Base-by-base conservation (phyloP, 1,140 invertebrate genomes). In the Calycopis cecrops region DNA sequence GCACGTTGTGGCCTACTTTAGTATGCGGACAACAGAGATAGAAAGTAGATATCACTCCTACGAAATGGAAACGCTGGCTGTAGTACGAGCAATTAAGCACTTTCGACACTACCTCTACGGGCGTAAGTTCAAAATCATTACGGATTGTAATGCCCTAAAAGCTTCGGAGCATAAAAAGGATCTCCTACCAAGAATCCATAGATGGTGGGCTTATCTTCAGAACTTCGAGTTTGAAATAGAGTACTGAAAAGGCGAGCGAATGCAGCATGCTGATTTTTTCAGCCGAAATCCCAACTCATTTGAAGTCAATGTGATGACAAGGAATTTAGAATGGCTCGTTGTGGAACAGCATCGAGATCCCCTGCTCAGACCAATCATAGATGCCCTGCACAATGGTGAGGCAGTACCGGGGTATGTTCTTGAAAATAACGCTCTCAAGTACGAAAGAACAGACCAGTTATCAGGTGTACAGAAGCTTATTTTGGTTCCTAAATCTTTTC, bases 31-130 rank as follows among this genome's bases (percentile, higher is more conserved):
- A 3, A 6, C 21, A 28, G 2, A 28, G 21, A n/a, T n/a, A n/a
- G n/a, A n/a, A n/a, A n/a, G n/a, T n/a, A n/a, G n/a, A n/a, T n/a
- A n/a, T n/a, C n/a, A n/a, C n/a, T n/a, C n/a, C n/a, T n/a, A n/a
- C n/a, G n/a, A n/a, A n/a, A 3, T 85, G 18, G 88, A 90, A 71
- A 82, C 80, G 0, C 28, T 61, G 4, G 62, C 62, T 0, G 55
- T 65, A 0, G 59, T 65, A 1, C 4, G 59, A 1, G 58, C 62
- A 1, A 52, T 64, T 0, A 64, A 64, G 10, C 58, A 64, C 12
- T 64, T 64, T 35, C 52, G 56, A 0, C 60, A 62, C 57, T 66
- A n/a, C n/a, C n/a, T n/a, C n/a, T n/a, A 38, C 42, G 63, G 60
- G 0, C 52, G 60, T 1, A 44, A 49, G 33, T 67, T 67, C 34